Evolutionary conservation across 2,888 invertebrate species (phyloP).

Genomic region (Itoplectis maculator): DNA sequence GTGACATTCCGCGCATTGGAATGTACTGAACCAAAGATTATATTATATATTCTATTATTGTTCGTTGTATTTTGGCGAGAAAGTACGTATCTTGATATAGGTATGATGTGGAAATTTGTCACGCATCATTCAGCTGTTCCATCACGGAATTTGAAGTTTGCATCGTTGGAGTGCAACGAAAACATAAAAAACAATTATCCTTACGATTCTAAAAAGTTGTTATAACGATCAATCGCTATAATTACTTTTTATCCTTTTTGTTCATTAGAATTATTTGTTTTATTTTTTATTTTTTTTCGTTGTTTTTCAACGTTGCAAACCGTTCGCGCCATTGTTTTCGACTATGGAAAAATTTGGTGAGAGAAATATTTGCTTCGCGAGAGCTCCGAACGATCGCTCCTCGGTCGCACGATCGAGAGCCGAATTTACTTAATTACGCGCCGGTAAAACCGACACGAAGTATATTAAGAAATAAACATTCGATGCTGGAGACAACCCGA

Average conservation of each 20-base stretch:
- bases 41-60: conserved; percentile 49
- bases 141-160: conserved; percentile 50
- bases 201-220: too few species aligned
- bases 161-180: too few species aligned
- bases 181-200: too few species aligned
- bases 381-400: conserved; percentile 41
- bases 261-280: too few species aligned
- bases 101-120: conserved; percentile 18
- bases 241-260: too few species aligned
- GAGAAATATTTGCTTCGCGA: conserved; percentile 35
- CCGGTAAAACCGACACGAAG: conserved; percentile 47
- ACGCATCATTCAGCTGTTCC: conserved; percentile 43
- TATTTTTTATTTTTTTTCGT: too few species aligned
- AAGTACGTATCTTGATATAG: conserved; percentile 23
- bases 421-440: conserved; percentile 33
- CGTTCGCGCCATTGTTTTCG: conserved; percentile 34
- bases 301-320: too few species aligned
- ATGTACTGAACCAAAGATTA: conserved; percentile 59
- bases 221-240: too few species aligned
- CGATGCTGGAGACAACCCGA: conserved; percentile 27
- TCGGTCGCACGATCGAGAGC: conserved; percentile 26
- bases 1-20: conserved; percentile 45
- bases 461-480: conserved; percentile 29
- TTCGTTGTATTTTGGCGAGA: conserved; percentile 43
- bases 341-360: conserved; percentile 47